Percentiles rank a stretch among this genome's conserved stretches.
Evolutionary conservation across 2,888 invertebrate genomes (phyloP).

Genomic region (Ochlodes sylvanus): DNA sequence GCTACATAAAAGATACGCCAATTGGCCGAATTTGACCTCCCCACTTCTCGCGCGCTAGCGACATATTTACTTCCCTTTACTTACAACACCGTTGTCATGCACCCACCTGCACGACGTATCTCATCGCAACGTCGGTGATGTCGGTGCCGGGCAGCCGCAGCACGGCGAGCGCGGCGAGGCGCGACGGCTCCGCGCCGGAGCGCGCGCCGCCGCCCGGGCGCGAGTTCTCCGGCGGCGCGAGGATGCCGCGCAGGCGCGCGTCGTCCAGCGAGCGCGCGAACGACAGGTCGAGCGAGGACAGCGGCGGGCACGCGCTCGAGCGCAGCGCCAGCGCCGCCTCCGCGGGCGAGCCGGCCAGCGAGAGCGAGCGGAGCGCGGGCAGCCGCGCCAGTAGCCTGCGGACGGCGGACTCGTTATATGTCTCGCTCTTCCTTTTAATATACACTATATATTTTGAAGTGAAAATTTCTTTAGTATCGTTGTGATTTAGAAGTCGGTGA

Average conservation of each 20-base stretch:
- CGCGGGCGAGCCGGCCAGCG: conserved; percentile 90
- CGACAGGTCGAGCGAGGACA: conserved; percentile 92
- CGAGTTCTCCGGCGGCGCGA: conserved; percentile 94
- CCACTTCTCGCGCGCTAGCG: too few relatives aligned
- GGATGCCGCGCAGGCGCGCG: conserved; percentile 91
- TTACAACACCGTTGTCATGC: too few relatives aligned
- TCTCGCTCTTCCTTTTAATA: too few relatives aligned
- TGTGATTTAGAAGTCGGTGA: too few relatives aligned
- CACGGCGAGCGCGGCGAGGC: conserved; percentile 89
- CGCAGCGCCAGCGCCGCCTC: conserved; percentile 92
- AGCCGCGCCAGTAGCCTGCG: conserved; percentile 90
- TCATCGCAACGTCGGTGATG: conserved; percentile 93
- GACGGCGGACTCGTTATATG: too few relatives aligned
- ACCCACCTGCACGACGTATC: conserved; percentile 76
- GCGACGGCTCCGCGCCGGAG: conserved; percentile 72
- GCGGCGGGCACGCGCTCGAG: conserved; percentile 92
- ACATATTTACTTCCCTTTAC: too few relatives aligned
- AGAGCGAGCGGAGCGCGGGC: conserved; percentile 92
- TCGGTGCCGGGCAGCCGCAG: conserved; percentile 94
- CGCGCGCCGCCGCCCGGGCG: conserved; percentile 85
- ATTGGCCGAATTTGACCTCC: too few relatives aligned
- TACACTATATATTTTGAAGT: too few relatives aligned
- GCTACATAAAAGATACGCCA: too few relatives aligned
- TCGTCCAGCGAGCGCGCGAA: conserved; percentile 95
- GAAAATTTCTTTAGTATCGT: too few relatives aligned